Evolutionary conservation across 2,113 vertebrate genomes (phyloP), one percentile per base, ranked within the genome.

Genomic region (Panthera leo): DNA sequence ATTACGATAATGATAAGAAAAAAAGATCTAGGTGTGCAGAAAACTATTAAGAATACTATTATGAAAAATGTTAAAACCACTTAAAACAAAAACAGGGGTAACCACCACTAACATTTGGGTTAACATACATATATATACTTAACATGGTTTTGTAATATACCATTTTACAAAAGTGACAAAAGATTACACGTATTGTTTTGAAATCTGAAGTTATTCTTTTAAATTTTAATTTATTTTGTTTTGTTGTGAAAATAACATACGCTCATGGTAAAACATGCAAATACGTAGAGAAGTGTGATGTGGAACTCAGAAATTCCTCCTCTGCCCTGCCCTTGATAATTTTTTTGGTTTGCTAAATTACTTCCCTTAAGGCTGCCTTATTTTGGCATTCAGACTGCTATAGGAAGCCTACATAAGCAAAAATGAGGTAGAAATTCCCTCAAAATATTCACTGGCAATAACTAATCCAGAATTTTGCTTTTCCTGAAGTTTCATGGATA

Each of bases 391-490:
- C 42, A 82, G 31, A 87, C 61, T 21, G 63, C 75, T 65, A 55
- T 75, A 91, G 61, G 79, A 96, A n/a, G 27, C 75, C 36, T 91
- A 18, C 34, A 68, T 92, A 86, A 65, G 58, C 61, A 79, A 73
- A 34, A 51, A 5, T 89, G 42, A 91, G 51, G 9, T 89, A 29
- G n/a, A 96, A 89, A 92, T 79, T 51, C 25, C 85, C 58, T 93
- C 11, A 91, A 68, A 91, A 85, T 86, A 48, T 90, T 25, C 55
- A 4, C 63, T 67, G 48, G 16, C 48, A 94, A 87, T 88, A 91
- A 89, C 73, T 92, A 92, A 89, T 94, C 23, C 10, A 14, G 23
- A 91, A 91, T 58, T 89, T 94, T 97, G 48, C 75, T 84, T 65
- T 94, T 83, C 36, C 83, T 91, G 29, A 73, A 79, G 34, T 75